A percentile compares a stretch with the other conserved stretches of the same genome.
phyloP scores from a whole-genome alignment of 1,140 invertebrate genomes.

The Pseudoatta argentina region DNA sequence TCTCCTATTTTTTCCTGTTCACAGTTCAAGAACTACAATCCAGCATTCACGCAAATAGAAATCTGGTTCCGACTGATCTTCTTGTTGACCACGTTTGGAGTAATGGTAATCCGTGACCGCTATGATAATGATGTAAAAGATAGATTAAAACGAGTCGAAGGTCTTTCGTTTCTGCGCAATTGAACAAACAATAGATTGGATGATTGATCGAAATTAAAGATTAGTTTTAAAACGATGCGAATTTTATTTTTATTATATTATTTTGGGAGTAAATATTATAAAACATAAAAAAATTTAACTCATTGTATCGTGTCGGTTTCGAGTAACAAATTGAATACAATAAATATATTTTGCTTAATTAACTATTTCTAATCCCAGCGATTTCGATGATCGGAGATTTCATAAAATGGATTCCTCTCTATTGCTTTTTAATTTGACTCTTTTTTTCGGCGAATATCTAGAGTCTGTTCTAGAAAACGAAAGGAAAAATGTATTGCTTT shows the following conservation, averaged over 20 bases:
- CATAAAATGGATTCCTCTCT: neutral
- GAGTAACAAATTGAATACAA: neutral
- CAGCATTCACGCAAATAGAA: slow-evolving; percentile 97
- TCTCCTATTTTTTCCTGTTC: slow-evolving; percentile 80
- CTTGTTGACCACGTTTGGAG: slow-evolving; percentile 93
- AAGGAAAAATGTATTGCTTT: slow-evolving; percentile 72
- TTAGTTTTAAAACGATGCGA: neutral
- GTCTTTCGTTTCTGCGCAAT: neutral
- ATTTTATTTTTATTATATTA: slow-evolving; percentile 2
- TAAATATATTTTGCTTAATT: neutral
- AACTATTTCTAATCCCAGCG: neutral
- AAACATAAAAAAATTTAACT: neutral
- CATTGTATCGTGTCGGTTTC: neutral
- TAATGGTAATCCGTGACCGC: slow-evolving; percentile 90
- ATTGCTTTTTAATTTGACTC: neutral
- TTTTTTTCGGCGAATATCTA: slow-evolving; percentile 11
- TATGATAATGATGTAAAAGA: neutral
- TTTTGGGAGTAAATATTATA: neutral
- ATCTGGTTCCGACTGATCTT: slow-evolving; percentile 99
- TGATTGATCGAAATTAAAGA: neutral
- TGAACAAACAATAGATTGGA: neutral
- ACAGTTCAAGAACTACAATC: slow-evolving; percentile 98
- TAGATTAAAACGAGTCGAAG: slow-evolving; percentile 2
- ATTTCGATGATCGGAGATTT: neutral
- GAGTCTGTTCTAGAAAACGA: slow-evolving; percentile 25